These are phyloP conservation scores for Anniella stebbinsi DNA, from an alignment of 2,797 vertebrate genomes.

Conservation along the genomic window DNA sequence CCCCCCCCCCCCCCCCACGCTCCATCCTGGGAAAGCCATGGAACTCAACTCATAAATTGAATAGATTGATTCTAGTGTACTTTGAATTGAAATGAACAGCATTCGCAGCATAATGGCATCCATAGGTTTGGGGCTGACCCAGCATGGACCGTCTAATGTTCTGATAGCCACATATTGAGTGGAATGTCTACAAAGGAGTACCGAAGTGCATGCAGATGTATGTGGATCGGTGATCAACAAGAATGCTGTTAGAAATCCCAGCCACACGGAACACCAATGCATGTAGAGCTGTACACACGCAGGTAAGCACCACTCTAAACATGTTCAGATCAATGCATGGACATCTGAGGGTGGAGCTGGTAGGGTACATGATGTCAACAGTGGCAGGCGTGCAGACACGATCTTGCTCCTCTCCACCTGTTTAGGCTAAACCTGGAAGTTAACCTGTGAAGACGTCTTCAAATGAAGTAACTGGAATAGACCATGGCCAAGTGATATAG, in stretches of 20 bases:
- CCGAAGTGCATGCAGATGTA: too few species aligned
- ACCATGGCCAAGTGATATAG: background rate
- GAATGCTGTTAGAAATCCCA: too few species aligned
- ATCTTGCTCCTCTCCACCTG: background rate
- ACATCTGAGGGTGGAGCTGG: background rate
- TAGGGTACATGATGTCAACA: background rate
- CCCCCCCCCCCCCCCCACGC: too few species aligned
- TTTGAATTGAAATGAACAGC: slow-evolving; percentile 75
- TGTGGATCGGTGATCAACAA: too few species aligned
- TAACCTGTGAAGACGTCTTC: background rate
- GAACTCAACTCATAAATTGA: slow-evolving; percentile 65
- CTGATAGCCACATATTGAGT: too few species aligned
- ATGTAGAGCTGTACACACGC: background rate
- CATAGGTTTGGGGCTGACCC: slow-evolving; percentile 13
- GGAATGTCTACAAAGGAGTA: too few species aligned
- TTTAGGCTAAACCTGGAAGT: background rate
- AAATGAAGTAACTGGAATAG: background rate
- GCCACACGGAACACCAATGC: too few species aligned
- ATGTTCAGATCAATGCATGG: too few species aligned
- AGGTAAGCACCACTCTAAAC: background rate
- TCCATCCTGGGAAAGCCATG: slow-evolving; percentile 45
- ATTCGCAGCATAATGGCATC: slow-evolving; percentile 64
- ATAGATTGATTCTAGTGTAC: slow-evolving; percentile 66
- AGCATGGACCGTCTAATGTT: too few species aligned
- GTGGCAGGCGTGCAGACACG: background rate